Evolutionary conservation across 2,797 vertebrate genomes (phyloP).

Genomic region (Fistularia commersonii): DNA sequence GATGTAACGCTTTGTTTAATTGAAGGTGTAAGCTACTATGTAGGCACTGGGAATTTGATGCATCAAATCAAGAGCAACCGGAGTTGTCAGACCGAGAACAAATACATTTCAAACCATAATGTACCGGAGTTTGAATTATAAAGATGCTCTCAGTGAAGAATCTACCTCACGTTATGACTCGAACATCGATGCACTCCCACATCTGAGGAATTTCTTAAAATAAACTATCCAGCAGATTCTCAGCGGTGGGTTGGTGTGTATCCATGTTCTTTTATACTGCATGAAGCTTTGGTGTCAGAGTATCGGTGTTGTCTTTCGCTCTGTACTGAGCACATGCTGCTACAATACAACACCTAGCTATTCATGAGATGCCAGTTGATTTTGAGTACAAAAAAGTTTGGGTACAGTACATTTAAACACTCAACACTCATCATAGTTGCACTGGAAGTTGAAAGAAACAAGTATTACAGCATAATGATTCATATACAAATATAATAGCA

Average conservation of each 20-base stretch:
- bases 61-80: conserved; percentile 55
- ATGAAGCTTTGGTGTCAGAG: conserved; percentile 64
- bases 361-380: conserved; percentile 43
- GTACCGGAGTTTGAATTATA: conserved; percentile 12
- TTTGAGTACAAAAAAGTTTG: conserved; percentile 34
- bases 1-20: conserved; percentile 36
- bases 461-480: conserved; percentile 56
- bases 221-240: conserved; percentile 19
- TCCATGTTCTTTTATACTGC: conserved; percentile 40
- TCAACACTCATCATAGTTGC: conserved; percentile 41
- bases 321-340: conserved; percentile 65
- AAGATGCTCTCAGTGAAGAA: conserved; percentile 18
- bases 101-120: conserved; percentile 29
- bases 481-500: conserved; percentile 55
- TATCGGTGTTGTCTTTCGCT: conserved; percentile 53
- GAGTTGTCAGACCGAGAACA: conserved; percentile 49
- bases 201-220: conserved; percentile 31
- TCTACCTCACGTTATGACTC: conserved; percentile 1
- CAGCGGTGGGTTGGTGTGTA: conserved; percentile 18
- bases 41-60: conserved; percentile 74
- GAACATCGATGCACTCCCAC: conserved; percentile 30
- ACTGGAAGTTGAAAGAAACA: conserved; percentile 39
- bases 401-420: conserved; percentile 53
- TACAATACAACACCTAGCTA: conserved; percentile 58
- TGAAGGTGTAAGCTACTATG: conserved; percentile 57